phyloP scores from a whole-genome alignment of 2,113 vertebrate genomes.

The Spea multiplicata region DNA sequence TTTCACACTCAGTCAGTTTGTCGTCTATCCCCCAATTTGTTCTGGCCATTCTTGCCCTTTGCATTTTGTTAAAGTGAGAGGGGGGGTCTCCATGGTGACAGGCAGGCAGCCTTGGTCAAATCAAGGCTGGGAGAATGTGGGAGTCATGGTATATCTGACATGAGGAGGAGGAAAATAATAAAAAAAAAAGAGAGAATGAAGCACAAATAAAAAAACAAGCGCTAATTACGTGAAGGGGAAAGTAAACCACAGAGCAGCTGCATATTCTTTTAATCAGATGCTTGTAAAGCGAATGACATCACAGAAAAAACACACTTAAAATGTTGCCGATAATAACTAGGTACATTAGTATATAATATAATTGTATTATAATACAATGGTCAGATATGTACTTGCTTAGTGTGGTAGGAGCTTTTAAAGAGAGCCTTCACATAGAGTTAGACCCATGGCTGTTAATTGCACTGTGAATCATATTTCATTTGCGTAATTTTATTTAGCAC shows the following conservation, averaged over 20 bases:
- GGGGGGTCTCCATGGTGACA: slow-evolving; percentile 58
- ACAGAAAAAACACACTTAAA: too few species aligned
- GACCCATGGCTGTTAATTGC: too few species aligned
- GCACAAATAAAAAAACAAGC: background rate
- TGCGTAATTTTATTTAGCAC: too few species aligned
- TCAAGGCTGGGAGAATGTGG: slow-evolving; percentile 44
- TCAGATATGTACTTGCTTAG: too few species aligned
- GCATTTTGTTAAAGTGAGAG: slow-evolving; percentile 54
- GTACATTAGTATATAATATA: too few species aligned
- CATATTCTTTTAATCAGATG: background rate
- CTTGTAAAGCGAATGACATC: slow-evolving; percentile 2
- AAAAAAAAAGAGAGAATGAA: background rate
- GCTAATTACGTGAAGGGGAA: slow-evolving; percentile 1
- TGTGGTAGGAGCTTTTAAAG: too few species aligned
- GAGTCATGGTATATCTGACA: slow-evolving; percentile 47
- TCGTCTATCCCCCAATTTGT: slow-evolving; percentile 42
- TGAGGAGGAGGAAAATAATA: slow-evolving; percentile 31
- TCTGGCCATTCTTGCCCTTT: slow-evolving; percentile 10
- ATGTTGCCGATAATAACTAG: too few species aligned
- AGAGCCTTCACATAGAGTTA: too few species aligned
- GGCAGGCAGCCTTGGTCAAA: slow-evolving; percentile 49
- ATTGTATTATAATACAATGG: too few species aligned
- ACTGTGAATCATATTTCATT: too few species aligned
- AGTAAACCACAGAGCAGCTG: slow-evolving; percentile 13
- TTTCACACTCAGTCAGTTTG: background rate